Conservation (phyloP, 2,797 vertebrate genomes). For the Pangasius krempfi region DNA sequence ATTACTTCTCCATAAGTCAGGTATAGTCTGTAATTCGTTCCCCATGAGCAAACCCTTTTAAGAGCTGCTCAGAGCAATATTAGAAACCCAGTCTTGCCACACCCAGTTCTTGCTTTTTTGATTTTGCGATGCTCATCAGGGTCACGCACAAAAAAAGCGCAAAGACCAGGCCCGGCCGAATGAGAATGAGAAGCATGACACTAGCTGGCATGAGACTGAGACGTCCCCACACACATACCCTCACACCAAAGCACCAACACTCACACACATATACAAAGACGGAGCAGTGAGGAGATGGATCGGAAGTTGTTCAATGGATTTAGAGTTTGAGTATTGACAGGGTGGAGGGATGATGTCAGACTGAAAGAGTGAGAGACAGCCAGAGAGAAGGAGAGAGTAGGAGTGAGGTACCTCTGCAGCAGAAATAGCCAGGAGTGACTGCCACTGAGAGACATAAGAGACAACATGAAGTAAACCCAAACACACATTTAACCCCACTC, state of each 20-base stretch:
- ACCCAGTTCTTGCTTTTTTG: constrained; percentile 67
- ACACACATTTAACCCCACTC: constrained; percentile 36
- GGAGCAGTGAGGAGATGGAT: constrained; percentile 49
- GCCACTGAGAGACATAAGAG: constrained; percentile 85
- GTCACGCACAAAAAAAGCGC: constrained; percentile 46
- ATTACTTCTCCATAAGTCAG: constrained; percentile 68
- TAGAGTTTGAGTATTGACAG: constrained; percentile 45
- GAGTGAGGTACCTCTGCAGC: constrained; percentile 83
- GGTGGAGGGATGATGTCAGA: constrained; percentile 47
- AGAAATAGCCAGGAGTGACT: constrained; percentile 85
- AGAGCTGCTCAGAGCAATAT: constrained; percentile 65
- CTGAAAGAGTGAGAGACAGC: constrained; percentile 42
- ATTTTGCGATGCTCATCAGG: constrained; percentile 44
- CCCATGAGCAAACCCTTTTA: constrained; percentile 69
- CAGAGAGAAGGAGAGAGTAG: constrained; percentile 31
- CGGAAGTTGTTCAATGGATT: constrained; percentile 44
- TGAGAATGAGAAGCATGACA: constrained; percentile 67
- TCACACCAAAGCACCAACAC: constrained; percentile 17
- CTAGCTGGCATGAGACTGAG: constrained; percentile 57
- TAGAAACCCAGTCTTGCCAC: constrained; percentile 74
- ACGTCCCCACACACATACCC: constrained; percentile 34
- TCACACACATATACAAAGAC: constrained; percentile 46
- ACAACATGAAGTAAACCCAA: constrained; percentile 73
- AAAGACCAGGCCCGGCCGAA: constrained; percentile 67
- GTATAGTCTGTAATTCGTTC: constrained; percentile 60